Conservation (phyloP, 92 coral and sea anemone genomes). For the Epizoanthus fatuus region DNA sequence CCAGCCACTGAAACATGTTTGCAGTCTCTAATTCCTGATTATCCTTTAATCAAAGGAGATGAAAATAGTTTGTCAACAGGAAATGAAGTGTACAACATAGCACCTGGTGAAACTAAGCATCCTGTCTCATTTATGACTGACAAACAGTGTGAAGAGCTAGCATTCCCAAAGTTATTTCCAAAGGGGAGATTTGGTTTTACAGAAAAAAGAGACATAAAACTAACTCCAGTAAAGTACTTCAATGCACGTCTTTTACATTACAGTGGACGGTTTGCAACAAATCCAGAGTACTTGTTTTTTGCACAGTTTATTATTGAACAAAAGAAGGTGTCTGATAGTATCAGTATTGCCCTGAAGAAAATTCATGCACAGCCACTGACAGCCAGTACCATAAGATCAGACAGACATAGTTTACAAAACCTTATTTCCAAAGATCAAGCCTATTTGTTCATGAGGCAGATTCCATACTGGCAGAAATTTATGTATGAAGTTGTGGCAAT, state of each 20-base stretch:
- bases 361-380: too few species aligned
- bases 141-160: conserved; percentile 60
- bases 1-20: conserved; percentile 69
- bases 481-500: conserved; percentile 44
- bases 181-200: neutral
- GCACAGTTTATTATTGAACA: too few species aligned
- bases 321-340: too few species aligned
- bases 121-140: conserved; percentile 62
- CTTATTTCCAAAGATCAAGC: conserved; percentile 13
- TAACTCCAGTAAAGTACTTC: conserved; percentile 38
- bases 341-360: too few species aligned
- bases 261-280: too few species aligned
- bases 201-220: conserved; percentile 44
- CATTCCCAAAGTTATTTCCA: neutral
- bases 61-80: conserved; percentile 31
- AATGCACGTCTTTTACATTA: conserved; percentile 26
- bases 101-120: conserved; percentile 65
- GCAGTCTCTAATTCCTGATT: conserved; percentile 61
- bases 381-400: neutral
- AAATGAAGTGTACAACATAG: conserved; percentile 47
- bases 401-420: neutral
- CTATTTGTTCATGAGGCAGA: too few species aligned
- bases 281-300: too few species aligned
- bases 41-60: conserved; percentile 45
- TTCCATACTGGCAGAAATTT: neutral